Percentiles rank a stretch among this genome's conserved stretches.
Conservation (phyloP, 2,888 invertebrate species). For the Dasysyrphus tricinctus region DNA sequence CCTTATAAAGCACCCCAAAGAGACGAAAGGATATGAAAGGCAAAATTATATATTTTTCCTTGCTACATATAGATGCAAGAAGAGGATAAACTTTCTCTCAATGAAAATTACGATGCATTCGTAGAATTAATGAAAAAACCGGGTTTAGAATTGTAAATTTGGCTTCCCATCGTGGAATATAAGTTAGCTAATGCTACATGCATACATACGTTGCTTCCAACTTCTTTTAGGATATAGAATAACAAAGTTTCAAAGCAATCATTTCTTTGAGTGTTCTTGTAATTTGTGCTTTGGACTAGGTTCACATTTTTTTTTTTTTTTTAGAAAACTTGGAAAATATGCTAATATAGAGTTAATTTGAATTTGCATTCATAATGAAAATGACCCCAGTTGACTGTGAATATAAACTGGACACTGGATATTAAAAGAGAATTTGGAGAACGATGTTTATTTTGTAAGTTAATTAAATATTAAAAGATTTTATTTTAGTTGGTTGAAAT, state of each 20-base stretch:
- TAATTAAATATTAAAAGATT: not conserved
- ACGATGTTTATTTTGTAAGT: not conserved
- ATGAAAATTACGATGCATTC: constrained; percentile 39
- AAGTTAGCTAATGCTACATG: not conserved
- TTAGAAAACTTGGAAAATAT: constrained; percentile 14
- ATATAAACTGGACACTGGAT: not conserved
- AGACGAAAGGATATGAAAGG: constrained; percentile 1
- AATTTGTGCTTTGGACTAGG: not conserved
- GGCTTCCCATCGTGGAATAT: constrained; percentile 8
- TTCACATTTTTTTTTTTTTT: not conserved
- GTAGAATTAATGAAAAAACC: constrained; percentile 48
- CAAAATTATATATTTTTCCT: constrained; percentile 14
- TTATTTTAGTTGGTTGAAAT: not conserved
- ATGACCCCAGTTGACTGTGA: constrained; percentile 1
- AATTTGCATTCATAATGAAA: constrained; percentile 51
- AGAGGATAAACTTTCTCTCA: constrained; percentile 48
- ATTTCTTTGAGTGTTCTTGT: constrained; percentile 45
- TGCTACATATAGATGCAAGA: not conserved
- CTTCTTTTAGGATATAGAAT: not conserved
- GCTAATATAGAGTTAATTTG: constrained; percentile 41
- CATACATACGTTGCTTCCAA: not conserved
- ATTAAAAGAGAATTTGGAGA: not conserved
- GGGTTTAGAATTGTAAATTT: constrained; percentile 58
- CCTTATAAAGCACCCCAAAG: not conserved
- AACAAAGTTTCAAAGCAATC: constrained; percentile 38